Evolutionary conservation across 2,888 invertebrate species (phyloP), one percentile per base, ranked within the genome.

Genomic region (Anticlea derivata): DNA sequence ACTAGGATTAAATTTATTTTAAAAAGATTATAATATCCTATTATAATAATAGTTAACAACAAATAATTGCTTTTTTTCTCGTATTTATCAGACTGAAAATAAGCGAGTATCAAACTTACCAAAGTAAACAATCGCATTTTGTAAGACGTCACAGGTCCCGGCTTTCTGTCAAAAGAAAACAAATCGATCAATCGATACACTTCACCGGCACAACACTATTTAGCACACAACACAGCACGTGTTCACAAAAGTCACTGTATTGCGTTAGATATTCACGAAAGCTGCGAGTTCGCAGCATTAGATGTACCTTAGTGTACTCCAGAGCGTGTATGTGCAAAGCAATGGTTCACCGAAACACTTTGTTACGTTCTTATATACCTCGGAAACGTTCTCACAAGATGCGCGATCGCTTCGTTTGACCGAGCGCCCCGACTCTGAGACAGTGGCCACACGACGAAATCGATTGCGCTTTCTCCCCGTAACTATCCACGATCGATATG

Each of bases 311-410:
- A 50, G 61, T 68, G 68, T 67, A 56, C 56, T 60, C 61, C 64
- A 62, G 64, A 64, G 65, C 76, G 75, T 70, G 75, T 77, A 78
- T 73, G 72, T 73, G 74, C 68, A 78, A 75, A 78, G 86, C 78
- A 89, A 89, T 90, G 84, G 83, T 81, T 85, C 78, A 71, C 78
- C 76, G 75, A 75, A 78, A 73, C 77, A 76, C 76, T 68, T 70
- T 72, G 83, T 74, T 75, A 76, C 79, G 73, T 83, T 85, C 89
- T 90, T 90, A 83, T 90, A 90, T 90, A 90, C 88, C 83, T 83
- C 84, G 88, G 88, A 90, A 88, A 86, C 79, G 79, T 82, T 80
- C 78, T 73, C 81, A 69, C 73, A 73, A 85, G 88, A 88, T 83
- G 86, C 82, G 77, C 78, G 57, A 71, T 73, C 70, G 70, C 77